Evolutionary conservation across 1,140 invertebrate genomes (phyloP).

Genomic region (Pseudomyrmex sp.): DNA sequence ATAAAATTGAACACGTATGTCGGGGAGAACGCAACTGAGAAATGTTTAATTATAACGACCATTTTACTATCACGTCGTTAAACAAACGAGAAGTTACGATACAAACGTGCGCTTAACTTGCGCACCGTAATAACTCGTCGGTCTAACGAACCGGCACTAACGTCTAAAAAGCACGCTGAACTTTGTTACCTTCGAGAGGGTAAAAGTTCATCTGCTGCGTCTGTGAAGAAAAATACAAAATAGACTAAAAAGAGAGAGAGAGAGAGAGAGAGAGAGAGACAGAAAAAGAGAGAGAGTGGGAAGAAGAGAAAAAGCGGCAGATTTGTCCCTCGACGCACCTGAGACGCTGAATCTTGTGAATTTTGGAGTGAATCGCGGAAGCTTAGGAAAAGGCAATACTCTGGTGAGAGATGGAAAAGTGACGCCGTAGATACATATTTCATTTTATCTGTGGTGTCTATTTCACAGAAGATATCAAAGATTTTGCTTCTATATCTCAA

Average conservation of each 20-base stretch:
- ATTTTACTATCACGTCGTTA: conserved; percentile 63
- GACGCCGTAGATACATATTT: not conserved
- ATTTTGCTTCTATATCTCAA: not conserved
- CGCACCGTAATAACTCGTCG: conserved; percentile 61
- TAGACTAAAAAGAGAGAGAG: conserved; percentile 19
- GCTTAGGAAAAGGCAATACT: conserved; percentile 39
- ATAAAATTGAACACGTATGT: not conserved
- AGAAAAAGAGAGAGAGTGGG: not conserved
- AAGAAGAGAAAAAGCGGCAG: not conserved
- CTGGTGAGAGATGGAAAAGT: conserved; percentile 6
- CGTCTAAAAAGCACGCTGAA: conserved; percentile 61
- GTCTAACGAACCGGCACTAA: conserved; percentile 66
- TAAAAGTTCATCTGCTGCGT: conserved; percentile 35
- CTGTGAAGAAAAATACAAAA: conserved; percentile 45
- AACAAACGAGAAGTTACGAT: conserved; percentile 46
- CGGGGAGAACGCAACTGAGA: not conserved
- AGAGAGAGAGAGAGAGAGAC: conserved; percentile 24
- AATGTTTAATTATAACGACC: conserved; percentile 51
- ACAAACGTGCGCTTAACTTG: not conserved
- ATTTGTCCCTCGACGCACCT: conserved; percentile 27
- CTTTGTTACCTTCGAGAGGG: conserved; percentile 39
- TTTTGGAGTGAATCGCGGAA: conserved; percentile 42
- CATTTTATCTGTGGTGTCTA: conserved; percentile 20
- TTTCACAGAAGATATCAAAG: conserved; percentile 1
- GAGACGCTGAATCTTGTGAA: conserved; percentile 38